phyloP scores from a whole-genome alignment of 2,797 vertebrate genomes.

The Mareca penelope region DNA sequence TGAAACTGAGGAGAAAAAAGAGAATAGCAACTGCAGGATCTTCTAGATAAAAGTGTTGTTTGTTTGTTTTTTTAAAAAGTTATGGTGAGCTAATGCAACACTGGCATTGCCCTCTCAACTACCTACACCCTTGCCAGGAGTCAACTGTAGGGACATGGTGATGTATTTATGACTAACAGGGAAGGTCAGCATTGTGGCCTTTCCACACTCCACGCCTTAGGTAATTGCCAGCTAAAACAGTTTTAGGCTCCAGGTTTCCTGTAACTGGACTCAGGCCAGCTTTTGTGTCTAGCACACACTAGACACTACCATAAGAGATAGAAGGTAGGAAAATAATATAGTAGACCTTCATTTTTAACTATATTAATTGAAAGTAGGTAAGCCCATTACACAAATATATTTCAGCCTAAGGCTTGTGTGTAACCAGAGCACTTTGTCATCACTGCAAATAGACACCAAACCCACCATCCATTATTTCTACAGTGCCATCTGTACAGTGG shows the following conservation, averaged over 20 bases:
- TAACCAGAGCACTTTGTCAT: neutral
- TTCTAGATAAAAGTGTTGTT: neutral
- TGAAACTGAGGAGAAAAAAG: neutral
- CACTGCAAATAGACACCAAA: neutral
- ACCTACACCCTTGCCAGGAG: neutral
- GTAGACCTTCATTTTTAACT: neutral
- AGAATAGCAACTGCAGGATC: neutral
- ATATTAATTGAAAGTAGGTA: neutral
- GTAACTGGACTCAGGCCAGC: neutral
- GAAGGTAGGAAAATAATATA: fast-evolving
- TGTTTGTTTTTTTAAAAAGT: neutral
- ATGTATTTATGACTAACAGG: neutral
- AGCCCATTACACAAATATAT: neutral
- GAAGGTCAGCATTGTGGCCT: neutral
- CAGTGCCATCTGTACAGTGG: neutral
- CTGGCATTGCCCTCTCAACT: neutral
- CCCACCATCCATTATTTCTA: neutral
- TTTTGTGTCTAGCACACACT: neutral
- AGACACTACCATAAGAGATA: neutral
- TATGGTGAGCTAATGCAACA: neutral
- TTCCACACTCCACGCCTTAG: neutral
- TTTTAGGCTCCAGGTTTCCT: neutral
- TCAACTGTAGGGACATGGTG: neutral
- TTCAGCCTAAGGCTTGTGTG: neutral
- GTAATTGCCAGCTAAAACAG: neutral